phyloP scores from a whole-genome alignment of 2,888 invertebrate genomes.

The Trichacis sp. region DNA sequence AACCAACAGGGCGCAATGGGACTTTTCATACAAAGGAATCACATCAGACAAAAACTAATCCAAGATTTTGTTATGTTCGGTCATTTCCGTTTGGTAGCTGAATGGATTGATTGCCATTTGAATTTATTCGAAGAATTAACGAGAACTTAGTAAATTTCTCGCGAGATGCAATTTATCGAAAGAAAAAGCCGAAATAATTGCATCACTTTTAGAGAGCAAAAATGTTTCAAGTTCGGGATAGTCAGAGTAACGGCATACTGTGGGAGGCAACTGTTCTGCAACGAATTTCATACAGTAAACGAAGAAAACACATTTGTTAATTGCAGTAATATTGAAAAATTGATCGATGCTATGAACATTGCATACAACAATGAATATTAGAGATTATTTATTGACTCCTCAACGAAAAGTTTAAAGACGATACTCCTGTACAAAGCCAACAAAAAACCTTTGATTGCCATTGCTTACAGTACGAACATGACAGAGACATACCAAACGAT shows the following conservation, averaged over 20 bases:
- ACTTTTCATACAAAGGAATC: too few relatives aligned
- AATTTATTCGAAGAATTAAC: too few relatives aligned
- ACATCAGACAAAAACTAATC: too few relatives aligned
- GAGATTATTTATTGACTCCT: constrained; percentile 48
- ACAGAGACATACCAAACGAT: constrained; percentile 54
- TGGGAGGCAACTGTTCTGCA: neutral
- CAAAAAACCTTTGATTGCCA: constrained; percentile 48
- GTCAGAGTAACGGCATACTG: neutral
- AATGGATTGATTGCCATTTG: too few relatives aligned
- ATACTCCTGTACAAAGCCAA: constrained; percentile 52
- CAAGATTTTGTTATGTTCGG: too few relatives aligned
- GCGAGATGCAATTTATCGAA: too few relatives aligned
- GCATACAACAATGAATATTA: constrained; percentile 34
- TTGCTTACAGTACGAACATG: constrained; percentile 50
- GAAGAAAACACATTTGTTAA: constrained; percentile 16
- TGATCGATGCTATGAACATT: constrained; percentile 22
- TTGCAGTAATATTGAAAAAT: constrained; percentile 23
- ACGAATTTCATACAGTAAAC: constrained; percentile 12
- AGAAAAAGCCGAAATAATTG: too few relatives aligned
- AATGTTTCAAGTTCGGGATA: too few relatives aligned
- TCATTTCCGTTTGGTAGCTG: too few relatives aligned
- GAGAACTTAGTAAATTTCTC: too few relatives aligned
- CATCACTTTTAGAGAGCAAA: too few relatives aligned
- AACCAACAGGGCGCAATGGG: too few relatives aligned
- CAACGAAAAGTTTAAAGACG: constrained; percentile 44